These are phyloP conservation scores for Apodemus agrarius DNA, from an alignment of 2,797 vertebrate species.

Conservation along the genomic window DNA sequence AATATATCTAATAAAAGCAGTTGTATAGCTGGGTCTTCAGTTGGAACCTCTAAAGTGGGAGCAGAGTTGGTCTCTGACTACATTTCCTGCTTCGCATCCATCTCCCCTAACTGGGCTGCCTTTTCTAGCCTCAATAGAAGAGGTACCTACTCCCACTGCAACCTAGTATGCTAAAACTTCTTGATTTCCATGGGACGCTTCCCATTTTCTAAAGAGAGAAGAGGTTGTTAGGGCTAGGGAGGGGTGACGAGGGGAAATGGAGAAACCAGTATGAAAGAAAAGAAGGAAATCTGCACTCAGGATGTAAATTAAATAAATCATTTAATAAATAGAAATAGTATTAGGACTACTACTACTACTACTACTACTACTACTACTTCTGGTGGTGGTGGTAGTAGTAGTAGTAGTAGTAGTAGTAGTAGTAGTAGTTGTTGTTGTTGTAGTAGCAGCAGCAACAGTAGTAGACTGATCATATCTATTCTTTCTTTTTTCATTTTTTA, in stretches of 20 bases:
- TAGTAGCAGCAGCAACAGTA: too few species aligned
- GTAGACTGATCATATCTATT: neutral
- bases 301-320: neutral
- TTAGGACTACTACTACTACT: too few species aligned
- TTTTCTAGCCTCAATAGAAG: neutral
- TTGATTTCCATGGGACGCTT: neutral
- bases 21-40: neutral
- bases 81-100: neutral
- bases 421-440: fast-evolving
- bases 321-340: neutral
- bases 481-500: too few species aligned
- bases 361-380: too few species aligned
- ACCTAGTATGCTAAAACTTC: neutral
- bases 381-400: too few species aligned
- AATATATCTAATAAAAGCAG: too few species aligned
- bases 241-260: too few species aligned
- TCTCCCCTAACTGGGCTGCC: neutral
- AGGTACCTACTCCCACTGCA: neutral
- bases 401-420: too few species aligned
- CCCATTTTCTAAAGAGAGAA: neutral
- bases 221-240: neutral
- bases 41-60: neutral
- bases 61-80: neutral
- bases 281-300: neutral
- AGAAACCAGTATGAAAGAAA: neutral